Conservation (phyloP, 1,140 invertebrate species). For the Ganaspis sp. region DNA sequence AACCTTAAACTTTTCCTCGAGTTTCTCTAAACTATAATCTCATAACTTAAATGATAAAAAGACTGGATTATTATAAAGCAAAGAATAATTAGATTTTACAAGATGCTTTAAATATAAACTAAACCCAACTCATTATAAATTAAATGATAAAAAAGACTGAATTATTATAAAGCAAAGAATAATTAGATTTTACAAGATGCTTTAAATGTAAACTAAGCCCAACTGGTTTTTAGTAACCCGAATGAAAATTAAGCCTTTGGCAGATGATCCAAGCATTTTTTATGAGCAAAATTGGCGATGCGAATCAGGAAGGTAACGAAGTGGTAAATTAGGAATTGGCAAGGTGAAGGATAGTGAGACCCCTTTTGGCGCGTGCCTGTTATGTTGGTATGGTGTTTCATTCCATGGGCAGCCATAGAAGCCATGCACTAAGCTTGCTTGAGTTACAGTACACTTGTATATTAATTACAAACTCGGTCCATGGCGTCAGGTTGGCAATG, state of each 20-base stretch:
- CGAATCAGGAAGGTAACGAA: conserved; percentile 51
- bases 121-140: no score
- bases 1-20: no score
- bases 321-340: conserved; percentile 55
- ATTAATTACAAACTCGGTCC: conserved; percentile 55
- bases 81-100: neutral
- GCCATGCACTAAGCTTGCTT: conserved; percentile 47
- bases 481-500: conserved; percentile 56
- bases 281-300: conserved; percentile 29
- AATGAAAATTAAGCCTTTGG: conserved; percentile 12
- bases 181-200: neutral
- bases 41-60: no score
- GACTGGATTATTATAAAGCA: neutral
- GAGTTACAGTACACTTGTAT: conserved; percentile 58
- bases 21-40: no score
- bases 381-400: conserved; percentile 47
- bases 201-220: neutral
- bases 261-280: conserved; percentile 6
- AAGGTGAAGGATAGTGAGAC: conserved; percentile 49
- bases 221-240: neutral
- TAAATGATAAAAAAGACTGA: no score
- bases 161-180: neutral
- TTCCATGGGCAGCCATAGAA: conserved; percentile 58
- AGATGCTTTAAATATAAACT: neutral
- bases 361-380: conserved; percentile 58